Evolutionary conservation across 2,797 vertebrate genomes (phyloP).

Genomic region (Smutsia temminckii): DNA sequence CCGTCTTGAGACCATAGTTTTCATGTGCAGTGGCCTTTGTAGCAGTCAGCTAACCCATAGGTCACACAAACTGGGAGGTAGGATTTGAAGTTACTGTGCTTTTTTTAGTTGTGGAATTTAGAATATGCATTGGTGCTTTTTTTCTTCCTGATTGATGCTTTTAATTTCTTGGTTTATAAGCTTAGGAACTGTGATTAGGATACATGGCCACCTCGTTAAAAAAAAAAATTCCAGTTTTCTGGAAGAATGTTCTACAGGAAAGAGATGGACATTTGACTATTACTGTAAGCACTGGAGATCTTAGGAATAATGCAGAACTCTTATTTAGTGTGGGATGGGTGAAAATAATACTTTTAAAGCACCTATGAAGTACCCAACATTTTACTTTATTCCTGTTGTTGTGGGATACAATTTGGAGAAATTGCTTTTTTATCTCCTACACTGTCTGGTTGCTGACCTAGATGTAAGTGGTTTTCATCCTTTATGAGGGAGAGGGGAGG

Average conservation of each 20-base stretch:
- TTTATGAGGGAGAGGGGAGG: too few relatives aligned
- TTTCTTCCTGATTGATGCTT: background rate
- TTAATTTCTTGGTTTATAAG: background rate
- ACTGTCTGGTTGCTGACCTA: background rate
- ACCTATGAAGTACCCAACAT: background rate
- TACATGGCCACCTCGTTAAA: background rate
- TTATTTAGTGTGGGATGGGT: background rate
- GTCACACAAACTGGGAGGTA: background rate
- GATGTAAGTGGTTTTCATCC: background rate
- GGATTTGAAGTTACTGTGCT: background rate
- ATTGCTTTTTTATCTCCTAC: background rate
- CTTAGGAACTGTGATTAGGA: background rate
- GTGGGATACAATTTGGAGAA: background rate
- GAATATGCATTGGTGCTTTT: background rate
- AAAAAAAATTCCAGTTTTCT: background rate
- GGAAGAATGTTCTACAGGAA: background rate
- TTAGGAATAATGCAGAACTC: background rate
- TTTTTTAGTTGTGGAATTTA: background rate
- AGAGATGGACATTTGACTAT: background rate
- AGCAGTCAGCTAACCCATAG: background rate
- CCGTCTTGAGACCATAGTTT: background rate
- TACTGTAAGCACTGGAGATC: background rate
- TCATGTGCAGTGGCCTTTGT: background rate
- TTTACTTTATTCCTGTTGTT: background rate
- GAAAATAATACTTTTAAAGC: background rate